phyloP scores from a whole-genome alignment of 2,888 invertebrate genomes.

The Ypsolopha scabrella region DNA sequence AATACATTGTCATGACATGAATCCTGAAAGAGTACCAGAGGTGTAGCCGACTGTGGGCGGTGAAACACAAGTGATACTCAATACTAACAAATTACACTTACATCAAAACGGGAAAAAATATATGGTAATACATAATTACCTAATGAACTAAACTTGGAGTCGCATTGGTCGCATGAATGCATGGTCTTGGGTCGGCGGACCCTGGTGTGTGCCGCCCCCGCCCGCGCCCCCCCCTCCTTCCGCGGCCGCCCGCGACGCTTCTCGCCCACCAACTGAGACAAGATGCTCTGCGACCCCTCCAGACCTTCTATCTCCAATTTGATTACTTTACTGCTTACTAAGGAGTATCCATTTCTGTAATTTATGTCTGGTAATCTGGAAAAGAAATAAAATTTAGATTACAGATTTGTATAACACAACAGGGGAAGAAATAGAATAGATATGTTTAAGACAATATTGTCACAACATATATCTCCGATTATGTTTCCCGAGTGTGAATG shows the following conservation, averaged over 20 bases:
- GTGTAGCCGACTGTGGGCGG: background rate
- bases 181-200: conserved; percentile 22
- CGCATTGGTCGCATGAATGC: conserved; percentile 52
- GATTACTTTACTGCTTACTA: background rate
- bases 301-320: conserved; percentile 18
- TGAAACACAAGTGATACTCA: background rate
- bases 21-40: background rate
- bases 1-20: too few relatives aligned
- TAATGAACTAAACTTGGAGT: conserved; percentile 44
- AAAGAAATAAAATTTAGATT: too few relatives aligned
- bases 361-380: too few relatives aligned
- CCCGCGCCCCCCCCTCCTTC: background rate
- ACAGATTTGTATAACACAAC: too few relatives aligned
- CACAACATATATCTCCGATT: too few relatives aligned
- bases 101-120: background rate
- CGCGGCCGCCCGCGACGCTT: background rate
- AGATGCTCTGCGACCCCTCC: conserved; percentile 10
- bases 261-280: conserved; percentile 10
- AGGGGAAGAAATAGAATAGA: too few relatives aligned
- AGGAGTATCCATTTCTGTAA: too few relatives aligned
- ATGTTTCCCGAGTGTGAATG: too few relatives aligned
- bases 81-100: too few relatives aligned
- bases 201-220: background rate
- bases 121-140: conserved; percentile 17
- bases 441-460: too few relatives aligned